Evolutionary conservation across 1,140 invertebrate species (phyloP).

Genomic region (Pentalonia nigronervosa): DNA sequence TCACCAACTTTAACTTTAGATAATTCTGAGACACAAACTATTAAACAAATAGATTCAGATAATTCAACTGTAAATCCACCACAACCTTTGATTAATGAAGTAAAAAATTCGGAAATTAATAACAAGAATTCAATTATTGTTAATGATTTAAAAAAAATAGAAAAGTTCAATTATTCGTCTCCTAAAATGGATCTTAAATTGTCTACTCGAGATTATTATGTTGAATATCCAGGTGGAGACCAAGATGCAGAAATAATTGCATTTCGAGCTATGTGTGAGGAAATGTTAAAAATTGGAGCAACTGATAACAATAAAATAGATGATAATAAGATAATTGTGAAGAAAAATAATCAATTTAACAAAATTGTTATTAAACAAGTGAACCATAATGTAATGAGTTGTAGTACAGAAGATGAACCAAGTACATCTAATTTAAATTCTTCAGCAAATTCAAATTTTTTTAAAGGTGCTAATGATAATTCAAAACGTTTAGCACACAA

Average conservation of each 20-base stretch:
- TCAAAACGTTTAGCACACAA: not conserved
- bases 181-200: not conserved
- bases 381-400: not conserved
- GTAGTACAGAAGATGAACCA: not conserved
- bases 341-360: not conserved
- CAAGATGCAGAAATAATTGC: conserved; percentile 18
- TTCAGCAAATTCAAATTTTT: too few relatives aligned
- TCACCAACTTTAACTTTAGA: not conserved
- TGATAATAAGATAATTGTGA: not conserved
- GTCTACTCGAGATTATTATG: not conserved
- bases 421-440: not conserved
- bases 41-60: not conserved
- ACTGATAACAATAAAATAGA: not conserved
- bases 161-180: not conserved
- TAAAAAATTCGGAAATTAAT: not conserved
- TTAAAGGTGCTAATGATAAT: too few relatives aligned
- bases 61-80: not conserved
- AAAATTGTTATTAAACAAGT: not conserved
- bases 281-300: not conserved
- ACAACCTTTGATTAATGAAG: not conserved
- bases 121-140: not conserved
- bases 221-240: not conserved
- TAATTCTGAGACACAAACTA: not conserved
- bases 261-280: conserved; percentile 20
- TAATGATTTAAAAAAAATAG: not conserved